Percentiles rank a stretch among this genome's conserved stretches.
Conservation (phyloP, 1,140 invertebrate species). For the Drosophila kepulauana region DNA sequence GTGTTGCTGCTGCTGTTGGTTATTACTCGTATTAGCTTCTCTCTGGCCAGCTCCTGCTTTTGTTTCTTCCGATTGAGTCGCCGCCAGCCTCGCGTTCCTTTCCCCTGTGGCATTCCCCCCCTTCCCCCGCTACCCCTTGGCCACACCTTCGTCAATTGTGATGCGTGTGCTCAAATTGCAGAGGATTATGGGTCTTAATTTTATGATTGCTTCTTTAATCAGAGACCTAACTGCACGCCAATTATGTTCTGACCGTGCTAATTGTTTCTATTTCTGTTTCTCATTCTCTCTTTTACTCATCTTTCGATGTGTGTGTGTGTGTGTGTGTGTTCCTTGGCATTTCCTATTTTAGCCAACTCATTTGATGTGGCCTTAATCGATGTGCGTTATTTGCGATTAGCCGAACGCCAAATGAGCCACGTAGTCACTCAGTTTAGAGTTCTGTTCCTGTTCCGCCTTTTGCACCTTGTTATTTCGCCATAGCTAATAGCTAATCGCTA, state of each 20-base stretch:
- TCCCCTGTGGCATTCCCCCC: too few relatives aligned
- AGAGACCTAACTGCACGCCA: slow-evolving; percentile 78
- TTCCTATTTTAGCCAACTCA: slow-evolving; percentile 29
- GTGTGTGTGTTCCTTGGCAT: slow-evolving; percentile 11
- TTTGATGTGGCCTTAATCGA: slow-evolving; percentile 58
- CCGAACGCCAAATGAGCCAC: slow-evolving; percentile 66
- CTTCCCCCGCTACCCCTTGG: not conserved
- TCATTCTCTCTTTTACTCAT: not conserved
- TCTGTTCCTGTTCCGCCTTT: not conserved
- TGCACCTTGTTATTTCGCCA: too few relatives aligned
- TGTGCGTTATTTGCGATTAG: slow-evolving; percentile 75
- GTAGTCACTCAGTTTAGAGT: slow-evolving; percentile 18
- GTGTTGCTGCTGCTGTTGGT: slow-evolving; percentile 32
- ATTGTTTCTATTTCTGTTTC: slow-evolving; percentile 64
- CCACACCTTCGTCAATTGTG: slow-evolving; percentile 29
- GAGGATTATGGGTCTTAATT: slow-evolving; percentile 81
- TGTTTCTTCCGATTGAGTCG: slow-evolving; percentile 12
- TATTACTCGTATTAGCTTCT: slow-evolving; percentile 34
- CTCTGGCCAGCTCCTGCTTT: slow-evolving; percentile 26
- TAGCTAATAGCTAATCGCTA: too few relatives aligned
- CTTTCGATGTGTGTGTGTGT: slow-evolving; percentile 18
- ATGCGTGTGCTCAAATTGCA: slow-evolving; percentile 72
- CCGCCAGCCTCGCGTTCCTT: not conserved
- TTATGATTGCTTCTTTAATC: slow-evolving; percentile 83
- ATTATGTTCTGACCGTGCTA: slow-evolving; percentile 75